phyloP scores from a whole-genome alignment of 2,113 vertebrate species.

The Cisticola juncidis region DNA sequence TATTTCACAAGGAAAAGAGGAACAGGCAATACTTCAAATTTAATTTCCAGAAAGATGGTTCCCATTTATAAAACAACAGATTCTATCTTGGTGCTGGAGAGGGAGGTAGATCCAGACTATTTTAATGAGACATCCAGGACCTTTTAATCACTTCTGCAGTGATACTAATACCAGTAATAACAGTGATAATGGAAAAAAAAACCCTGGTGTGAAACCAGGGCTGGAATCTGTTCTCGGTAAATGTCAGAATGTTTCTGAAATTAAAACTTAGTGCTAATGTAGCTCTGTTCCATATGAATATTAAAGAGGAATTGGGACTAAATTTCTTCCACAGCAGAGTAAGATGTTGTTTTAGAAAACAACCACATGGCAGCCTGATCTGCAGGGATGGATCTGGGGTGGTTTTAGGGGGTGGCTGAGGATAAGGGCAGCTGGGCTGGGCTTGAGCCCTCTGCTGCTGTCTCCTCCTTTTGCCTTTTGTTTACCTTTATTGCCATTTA shows the following conservation, averaged over 20 bases:
- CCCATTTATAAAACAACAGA: neutral
- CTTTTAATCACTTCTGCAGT: too few species aligned
- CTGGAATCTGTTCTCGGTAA: slow-evolving; percentile 7
- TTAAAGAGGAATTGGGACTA: slow-evolving; percentile 13
- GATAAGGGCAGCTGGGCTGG: neutral
- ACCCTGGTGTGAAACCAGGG: slow-evolving; percentile 10
- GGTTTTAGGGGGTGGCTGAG: neutral
- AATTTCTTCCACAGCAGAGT: neutral
- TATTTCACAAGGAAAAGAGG: neutral
- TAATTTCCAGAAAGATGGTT: neutral
- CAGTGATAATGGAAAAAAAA: neutral
- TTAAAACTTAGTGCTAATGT: slow-evolving; percentile 37
- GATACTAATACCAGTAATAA: too few species aligned
- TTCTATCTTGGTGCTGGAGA: neutral
- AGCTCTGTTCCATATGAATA: neutral
- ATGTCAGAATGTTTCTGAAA: slow-evolving; percentile 45
- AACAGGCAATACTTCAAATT: neutral
- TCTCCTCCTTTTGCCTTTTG: neutral
- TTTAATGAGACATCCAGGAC: too few species aligned
- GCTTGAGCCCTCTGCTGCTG: neutral
- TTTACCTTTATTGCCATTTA: neutral
- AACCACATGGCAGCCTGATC: neutral
- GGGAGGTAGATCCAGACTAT: too few species aligned
- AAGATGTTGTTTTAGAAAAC: slow-evolving; percentile 37
- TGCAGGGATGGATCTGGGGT: neutral